A percentile compares a stretch with the other conserved stretches of the same genome.
Evolutionary conservation across 2,113 vertebrate genomes (phyloP).

Genomic region (Cathartes aura): DNA sequence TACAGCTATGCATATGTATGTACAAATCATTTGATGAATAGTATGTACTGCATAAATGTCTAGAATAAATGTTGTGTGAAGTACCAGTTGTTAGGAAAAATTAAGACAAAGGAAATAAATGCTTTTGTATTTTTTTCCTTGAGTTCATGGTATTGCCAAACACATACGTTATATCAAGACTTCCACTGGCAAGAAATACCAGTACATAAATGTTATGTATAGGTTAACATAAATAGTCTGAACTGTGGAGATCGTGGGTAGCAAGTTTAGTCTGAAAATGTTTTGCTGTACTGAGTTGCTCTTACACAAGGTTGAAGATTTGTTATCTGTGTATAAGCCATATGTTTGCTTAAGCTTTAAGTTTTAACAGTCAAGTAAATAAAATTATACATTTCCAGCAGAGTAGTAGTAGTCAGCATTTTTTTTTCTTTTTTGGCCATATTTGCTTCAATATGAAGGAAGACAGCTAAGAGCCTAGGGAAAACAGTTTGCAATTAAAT

Average conservation of each 20-base stretch:
- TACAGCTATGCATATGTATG: neutral
- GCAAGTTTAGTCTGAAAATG: slow-evolving; percentile 33
- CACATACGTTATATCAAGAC: neutral
- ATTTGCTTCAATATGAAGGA: neutral
- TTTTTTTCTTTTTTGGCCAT: neutral
- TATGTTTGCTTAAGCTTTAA: neutral
- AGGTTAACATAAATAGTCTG: slow-evolving; percentile 32
- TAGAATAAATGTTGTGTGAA: neutral
- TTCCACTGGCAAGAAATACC: neutral
- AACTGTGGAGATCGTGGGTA: neutral
- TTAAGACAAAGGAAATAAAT: neutral
- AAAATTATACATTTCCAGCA: neutral
- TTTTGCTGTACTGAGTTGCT: neutral
- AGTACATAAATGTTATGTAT: neutral
- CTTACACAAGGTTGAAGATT: neutral
- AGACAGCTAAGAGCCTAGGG: neutral
- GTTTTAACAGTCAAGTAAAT: neutral
- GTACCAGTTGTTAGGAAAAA: neutral
- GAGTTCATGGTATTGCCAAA: neutral
- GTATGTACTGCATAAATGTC: neutral
- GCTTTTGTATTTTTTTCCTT: neutral
- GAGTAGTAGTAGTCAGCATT: neutral
- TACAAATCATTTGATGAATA: neutral
- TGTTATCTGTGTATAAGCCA: neutral
- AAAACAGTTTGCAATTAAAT: neutral